Conservation (phyloP, 64 coral and sea anemone genomes). For the Porites lutea region DNA sequence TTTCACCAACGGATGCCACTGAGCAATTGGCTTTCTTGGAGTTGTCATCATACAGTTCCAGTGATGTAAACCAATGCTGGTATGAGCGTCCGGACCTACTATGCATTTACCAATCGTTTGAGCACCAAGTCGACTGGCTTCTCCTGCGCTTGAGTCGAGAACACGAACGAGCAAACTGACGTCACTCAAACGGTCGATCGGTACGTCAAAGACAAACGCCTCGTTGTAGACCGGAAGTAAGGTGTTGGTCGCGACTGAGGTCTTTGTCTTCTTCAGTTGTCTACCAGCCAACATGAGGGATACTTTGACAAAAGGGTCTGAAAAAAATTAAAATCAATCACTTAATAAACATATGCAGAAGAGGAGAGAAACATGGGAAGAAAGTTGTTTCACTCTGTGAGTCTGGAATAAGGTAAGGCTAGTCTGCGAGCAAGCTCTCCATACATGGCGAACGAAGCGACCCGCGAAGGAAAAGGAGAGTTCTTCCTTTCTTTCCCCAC, state of each 20-base stretch:
- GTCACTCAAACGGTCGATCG: slow-evolving; percentile 86
- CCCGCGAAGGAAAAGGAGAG: too few relatives aligned
- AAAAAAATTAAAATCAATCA: background rate
- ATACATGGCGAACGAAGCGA: too few relatives aligned
- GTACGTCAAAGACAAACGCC: slow-evolving; percentile 97
- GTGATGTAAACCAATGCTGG: slow-evolving; percentile 94
- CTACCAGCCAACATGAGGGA: slow-evolving; percentile 55
- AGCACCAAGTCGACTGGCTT: slow-evolving; percentile 11
- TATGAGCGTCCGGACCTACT: slow-evolving; percentile 82
- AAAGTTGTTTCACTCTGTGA: too few relatives aligned
- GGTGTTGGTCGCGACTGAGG: slow-evolving; percentile 83
- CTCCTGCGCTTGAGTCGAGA: slow-evolving; percentile 43
- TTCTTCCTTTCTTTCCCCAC: too few relatives aligned
- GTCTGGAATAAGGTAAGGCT: too few relatives aligned
- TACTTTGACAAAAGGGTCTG: slow-evolving; percentile 63
- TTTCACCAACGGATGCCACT: slow-evolving; percentile 88
- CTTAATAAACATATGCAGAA: too few relatives aligned
- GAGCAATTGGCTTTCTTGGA: slow-evolving; percentile 92
- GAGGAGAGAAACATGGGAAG: too few relatives aligned
- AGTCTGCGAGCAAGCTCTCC: too few relatives aligned
- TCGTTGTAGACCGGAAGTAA: slow-evolving; percentile 90
- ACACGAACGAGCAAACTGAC: slow-evolving; percentile 89
- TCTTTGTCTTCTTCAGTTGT: slow-evolving; percentile 78
- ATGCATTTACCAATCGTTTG: slow-evolving; percentile 79
- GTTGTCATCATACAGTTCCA: slow-evolving; percentile 98